Evolutionary conservation across 2,113 vertebrate species (phyloP).

Genomic region (Sula dactylatra): DNA sequence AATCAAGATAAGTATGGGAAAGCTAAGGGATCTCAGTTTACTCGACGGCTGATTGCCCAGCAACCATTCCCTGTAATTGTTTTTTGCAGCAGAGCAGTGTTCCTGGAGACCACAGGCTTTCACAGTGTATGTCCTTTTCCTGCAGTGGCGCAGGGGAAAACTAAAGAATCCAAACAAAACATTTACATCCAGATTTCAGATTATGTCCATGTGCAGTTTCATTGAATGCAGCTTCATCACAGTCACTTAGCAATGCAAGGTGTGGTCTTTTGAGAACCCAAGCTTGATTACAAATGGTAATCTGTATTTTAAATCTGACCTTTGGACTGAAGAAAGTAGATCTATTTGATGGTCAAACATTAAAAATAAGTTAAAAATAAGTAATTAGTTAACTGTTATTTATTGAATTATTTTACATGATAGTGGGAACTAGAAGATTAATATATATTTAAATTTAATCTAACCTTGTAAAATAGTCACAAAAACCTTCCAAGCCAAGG

Average conservation of each 20-base stretch:
- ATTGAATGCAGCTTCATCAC: not conserved
- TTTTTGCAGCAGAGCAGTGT: slow-evolving; percentile 3
- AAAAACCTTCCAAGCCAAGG: not conserved
- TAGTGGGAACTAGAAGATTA: not conserved
- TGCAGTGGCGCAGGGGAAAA: not conserved
- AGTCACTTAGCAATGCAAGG: not conserved
- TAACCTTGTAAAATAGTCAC: not conserved
- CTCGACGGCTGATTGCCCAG: slow-evolving; percentile 72
- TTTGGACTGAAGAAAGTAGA: not conserved
- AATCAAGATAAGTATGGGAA: slow-evolving; percentile 72
- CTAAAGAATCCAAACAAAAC: not conserved
- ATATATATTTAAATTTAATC: not conserved
- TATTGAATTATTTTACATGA: not conserved
- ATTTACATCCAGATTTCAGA: not conserved
- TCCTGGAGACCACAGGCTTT: not conserved
- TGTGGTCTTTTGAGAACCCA: not conserved
- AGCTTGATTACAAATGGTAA: not conserved
- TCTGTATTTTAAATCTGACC: not conserved
- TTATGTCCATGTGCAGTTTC: not conserved
- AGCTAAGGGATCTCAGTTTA: slow-evolving; percentile 71
- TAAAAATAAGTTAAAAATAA: not conserved
- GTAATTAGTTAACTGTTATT: not conserved
- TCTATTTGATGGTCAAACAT: not conserved
- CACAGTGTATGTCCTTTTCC: not conserved
- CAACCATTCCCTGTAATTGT: slow-evolving; percentile 60